Evolutionary conservation across 1,140 invertebrate species (phyloP).

Genomic region (Rhopalosiphum padi): DNA sequence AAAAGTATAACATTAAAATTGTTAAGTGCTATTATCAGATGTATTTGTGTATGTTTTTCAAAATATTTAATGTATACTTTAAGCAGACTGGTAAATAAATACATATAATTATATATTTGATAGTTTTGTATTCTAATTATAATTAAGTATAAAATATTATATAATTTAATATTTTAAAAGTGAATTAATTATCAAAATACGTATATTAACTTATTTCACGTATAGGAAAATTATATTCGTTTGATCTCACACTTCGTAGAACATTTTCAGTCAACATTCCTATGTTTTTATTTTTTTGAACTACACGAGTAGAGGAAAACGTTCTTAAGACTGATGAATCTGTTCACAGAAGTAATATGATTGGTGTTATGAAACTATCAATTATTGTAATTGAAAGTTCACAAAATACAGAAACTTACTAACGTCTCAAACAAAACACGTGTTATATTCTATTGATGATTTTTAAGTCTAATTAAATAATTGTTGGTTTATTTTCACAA

Average conservation of each 20-base stretch:
- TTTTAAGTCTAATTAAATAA: background rate
- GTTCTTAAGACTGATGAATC: background rate
- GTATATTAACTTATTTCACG: background rate
- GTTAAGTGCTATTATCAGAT: accelerated
- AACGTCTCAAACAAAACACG: background rate
- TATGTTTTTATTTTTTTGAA: background rate
- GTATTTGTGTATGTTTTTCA: background rate
- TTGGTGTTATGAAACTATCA: background rate
- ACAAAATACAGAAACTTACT: background rate
- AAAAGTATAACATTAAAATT: background rate
- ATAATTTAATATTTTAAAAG: background rate
- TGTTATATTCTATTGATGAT: background rate
- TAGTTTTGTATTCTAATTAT: too few relatives aligned
- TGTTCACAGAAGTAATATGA: background rate
- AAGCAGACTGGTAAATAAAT: background rate
- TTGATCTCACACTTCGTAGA: background rate
- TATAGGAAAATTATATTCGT: background rate
- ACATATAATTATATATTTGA: background rate
- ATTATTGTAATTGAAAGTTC: background rate
- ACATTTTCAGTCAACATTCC: background rate
- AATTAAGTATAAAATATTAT: too few relatives aligned
- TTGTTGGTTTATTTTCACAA: background rate
- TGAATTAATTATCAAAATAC: background rate
- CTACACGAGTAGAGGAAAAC: background rate
- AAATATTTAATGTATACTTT: background rate